Evolutionary conservation across 2,888 invertebrate genomes (phyloP).

Genomic region (Lutraria lutraria): DNA sequence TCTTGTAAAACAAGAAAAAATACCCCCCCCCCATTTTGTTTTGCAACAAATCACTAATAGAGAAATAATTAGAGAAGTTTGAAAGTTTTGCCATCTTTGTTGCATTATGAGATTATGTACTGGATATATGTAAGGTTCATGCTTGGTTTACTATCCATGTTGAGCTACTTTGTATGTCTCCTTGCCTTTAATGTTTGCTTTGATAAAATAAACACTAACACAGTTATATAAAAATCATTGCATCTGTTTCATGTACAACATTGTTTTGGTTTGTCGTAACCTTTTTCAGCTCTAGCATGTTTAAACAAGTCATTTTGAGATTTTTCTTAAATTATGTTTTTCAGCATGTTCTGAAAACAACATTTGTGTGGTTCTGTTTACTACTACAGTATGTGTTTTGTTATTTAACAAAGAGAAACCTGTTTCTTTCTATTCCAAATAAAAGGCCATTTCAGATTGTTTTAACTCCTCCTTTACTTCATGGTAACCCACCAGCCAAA

Average conservation of each 20-base stretch:
- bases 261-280: not conserved
- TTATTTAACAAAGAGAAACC: no score
- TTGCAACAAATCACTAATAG: not conserved
- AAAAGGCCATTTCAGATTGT: no score
- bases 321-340: no score
- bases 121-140: not conserved
- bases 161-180: not conserved
- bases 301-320: not conserved
- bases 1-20: no score
- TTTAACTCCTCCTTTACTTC: no score
- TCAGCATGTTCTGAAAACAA: no score
- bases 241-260: not conserved
- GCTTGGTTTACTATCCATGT: conserved; percentile 26
- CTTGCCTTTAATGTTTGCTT: conserved; percentile 38
- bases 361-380: no score
- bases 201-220: conserved; percentile 30
- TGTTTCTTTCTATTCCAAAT: no score
- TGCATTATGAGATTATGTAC: not conserved
- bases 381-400: no score
- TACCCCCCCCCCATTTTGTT: not conserved
- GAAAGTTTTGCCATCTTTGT: not conserved
- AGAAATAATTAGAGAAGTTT: not conserved
- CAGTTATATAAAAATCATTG: conserved; percentile 5
- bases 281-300: not conserved
- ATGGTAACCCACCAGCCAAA: no score